Evolutionary conservation across 2,113 vertebrate species (phyloP).

Genomic region (Ploceus nigricollis): DNA sequence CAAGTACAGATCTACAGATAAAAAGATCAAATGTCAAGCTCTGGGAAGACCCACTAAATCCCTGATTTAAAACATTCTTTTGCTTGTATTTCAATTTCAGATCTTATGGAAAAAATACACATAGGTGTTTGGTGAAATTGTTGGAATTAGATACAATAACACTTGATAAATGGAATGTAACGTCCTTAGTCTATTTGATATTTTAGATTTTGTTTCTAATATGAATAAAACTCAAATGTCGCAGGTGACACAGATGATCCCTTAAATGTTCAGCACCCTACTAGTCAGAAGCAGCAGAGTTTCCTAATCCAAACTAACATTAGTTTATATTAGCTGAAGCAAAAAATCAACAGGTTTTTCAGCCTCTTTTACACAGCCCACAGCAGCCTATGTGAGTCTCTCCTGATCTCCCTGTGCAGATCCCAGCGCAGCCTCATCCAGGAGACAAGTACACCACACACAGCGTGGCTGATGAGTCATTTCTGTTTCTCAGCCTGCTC

Average conservation of each 20-base stretch:
- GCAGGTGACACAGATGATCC: neutral
- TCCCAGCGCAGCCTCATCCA: neutral
- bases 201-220: neutral
- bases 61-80: neutral
- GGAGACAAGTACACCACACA: neutral
- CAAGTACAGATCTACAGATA: neutral
- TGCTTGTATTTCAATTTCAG: neutral
- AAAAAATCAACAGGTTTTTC: neutral
- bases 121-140: neutral
- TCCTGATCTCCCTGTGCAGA: neutral
- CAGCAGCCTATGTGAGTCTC: neutral
- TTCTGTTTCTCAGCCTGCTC: neutral
- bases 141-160: neutral
- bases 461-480: neutral
- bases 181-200: neutral
- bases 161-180: neutral
- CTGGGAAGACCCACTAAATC: neutral
- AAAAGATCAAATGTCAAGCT: neutral
- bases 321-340: neutral
- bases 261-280: neutral
- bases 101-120: neutral
- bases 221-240: neutral
- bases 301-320: neutral
- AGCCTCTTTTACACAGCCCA: neutral
- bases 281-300: neutral